Conservation (phyloP, 2,888 invertebrate genomes). For the Drosophila trichaetosa region DNA sequence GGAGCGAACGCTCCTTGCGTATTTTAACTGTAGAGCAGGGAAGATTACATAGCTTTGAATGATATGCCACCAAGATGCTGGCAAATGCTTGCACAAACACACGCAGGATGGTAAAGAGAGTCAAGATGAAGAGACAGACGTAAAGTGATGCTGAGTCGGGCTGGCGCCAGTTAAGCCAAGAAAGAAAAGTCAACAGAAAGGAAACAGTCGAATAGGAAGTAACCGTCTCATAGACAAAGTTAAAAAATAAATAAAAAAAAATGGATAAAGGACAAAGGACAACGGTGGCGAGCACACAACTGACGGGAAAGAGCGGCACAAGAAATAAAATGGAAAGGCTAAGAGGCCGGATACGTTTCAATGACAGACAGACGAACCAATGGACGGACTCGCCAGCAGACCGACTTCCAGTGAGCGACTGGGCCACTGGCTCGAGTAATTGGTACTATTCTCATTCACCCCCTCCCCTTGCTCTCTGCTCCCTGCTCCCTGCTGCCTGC, state of each 20-base stretch:
- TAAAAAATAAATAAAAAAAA: conserved; percentile 24
- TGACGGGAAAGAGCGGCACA: conserved; percentile 25
- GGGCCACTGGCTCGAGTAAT: conserved; percentile 73
- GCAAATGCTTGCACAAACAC: conserved; percentile 39
- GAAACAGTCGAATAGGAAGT: conserved; percentile 60
- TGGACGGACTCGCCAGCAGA: neutral
- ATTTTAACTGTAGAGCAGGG: conserved; percentile 74
- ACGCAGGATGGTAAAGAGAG: neutral
- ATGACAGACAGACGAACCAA: conserved; percentile 52
- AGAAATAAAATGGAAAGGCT: conserved; percentile 33
- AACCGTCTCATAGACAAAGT: conserved; percentile 59
- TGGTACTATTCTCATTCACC: conserved; percentile 42
- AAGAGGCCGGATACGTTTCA: conserved; percentile 68
- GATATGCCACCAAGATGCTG: conserved; percentile 54
- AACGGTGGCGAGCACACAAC: conserved; percentile 15
- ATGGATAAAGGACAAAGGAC: conserved; percentile 19
- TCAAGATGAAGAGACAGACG: conserved; percentile 7
- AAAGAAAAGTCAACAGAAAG: conserved; percentile 62
- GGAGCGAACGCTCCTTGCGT: conserved; percentile 51
- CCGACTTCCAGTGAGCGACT: conserved; percentile 32
- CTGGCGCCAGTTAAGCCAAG: conserved; percentile 57
- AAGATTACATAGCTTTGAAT: conserved; percentile 72
- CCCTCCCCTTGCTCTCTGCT: neutral
- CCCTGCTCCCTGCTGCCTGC: neutral
- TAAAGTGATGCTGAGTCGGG: conserved; percentile 11